phyloP scores from a whole-genome alignment of 2,888 invertebrate genomes.

The Blastobasis lacticolella region DNA sequence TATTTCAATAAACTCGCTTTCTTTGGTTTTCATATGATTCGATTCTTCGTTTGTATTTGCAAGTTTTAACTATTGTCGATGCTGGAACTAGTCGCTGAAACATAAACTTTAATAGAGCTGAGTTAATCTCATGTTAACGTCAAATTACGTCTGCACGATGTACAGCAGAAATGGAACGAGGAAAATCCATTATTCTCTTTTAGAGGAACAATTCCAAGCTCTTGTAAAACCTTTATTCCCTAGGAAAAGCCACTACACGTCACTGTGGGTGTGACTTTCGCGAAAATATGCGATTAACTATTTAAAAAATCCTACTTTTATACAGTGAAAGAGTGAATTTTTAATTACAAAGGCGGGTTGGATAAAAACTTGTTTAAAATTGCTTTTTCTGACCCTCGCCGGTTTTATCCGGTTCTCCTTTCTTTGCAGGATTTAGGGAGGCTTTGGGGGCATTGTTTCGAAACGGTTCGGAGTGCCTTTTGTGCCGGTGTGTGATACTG shows the following conservation, averaged over 20 bases:
- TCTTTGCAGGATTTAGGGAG: constrained; percentile 6
- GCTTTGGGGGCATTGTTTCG: constrained; percentile 6
- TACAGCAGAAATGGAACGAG: background rate
- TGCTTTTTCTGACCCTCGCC: background rate
- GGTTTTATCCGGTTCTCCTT: constrained; percentile 7
- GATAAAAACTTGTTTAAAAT: too few species aligned
- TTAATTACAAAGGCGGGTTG: too few species aligned
- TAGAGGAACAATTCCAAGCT: too few species aligned
- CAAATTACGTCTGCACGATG: background rate
- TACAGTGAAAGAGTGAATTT: background rate
- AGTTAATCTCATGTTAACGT: background rate
- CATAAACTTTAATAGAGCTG: background rate
- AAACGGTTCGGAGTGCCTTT: constrained; percentile 4
- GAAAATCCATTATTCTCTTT: too few species aligned
- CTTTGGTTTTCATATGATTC: too few species aligned
- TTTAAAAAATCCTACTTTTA: constrained; percentile 1
- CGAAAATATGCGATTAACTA: background rate
- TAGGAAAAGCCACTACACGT: too few species aligned
- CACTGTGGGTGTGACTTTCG: background rate
- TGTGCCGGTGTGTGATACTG: constrained; percentile 6
- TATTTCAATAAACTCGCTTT: too few species aligned
- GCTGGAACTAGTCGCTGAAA: background rate
- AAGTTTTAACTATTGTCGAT: too few species aligned
- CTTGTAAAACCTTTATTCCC: too few species aligned
- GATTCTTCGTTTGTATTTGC: too few species aligned